These are phyloP conservation scores for Drosophila meridionalis DNA, from an alignment of 2,888 invertebrate genomes.

Conservation along the genomic window DNA sequence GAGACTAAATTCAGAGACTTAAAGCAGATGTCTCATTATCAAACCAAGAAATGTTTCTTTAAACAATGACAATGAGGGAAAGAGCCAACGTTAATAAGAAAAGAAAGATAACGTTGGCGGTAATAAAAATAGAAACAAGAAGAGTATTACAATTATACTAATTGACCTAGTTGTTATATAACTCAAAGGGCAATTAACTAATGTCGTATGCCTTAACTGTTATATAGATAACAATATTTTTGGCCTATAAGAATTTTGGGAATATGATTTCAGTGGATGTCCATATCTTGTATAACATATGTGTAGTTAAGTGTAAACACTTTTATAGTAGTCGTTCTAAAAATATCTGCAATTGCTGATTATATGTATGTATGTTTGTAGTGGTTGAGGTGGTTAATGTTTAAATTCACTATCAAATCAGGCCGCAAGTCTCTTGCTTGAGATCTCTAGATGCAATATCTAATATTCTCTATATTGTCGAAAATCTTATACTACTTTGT, in stretches of 20 bases:
- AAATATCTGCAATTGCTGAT: too few species aligned
- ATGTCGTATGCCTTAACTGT: not conserved
- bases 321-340: not conserved
- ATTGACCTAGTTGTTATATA: slow-evolving; percentile 9
- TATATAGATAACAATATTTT: not conserved
- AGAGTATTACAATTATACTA: too few species aligned
- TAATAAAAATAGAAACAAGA: not conserved
- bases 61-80: not conserved
- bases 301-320: not conserved
- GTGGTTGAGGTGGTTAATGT: too few species aligned
- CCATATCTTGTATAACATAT: not conserved
- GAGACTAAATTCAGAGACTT: too few species aligned
- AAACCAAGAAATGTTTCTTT: not conserved
- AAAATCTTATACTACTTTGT: too few species aligned
- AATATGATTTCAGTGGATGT: not conserved
- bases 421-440: too few species aligned
- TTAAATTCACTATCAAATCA: too few species aligned
- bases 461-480: too few species aligned
- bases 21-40: not conserved
- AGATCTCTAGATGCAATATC: too few species aligned
- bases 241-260: not conserved
- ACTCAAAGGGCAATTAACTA: not conserved
- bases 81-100: not conserved
- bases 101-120: not conserved
- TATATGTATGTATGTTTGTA: too few species aligned